These are phyloP conservation scores for Cheilosia vulpina DNA, from an alignment of 2,888 invertebrate species.

Conservation along the genomic window DNA sequence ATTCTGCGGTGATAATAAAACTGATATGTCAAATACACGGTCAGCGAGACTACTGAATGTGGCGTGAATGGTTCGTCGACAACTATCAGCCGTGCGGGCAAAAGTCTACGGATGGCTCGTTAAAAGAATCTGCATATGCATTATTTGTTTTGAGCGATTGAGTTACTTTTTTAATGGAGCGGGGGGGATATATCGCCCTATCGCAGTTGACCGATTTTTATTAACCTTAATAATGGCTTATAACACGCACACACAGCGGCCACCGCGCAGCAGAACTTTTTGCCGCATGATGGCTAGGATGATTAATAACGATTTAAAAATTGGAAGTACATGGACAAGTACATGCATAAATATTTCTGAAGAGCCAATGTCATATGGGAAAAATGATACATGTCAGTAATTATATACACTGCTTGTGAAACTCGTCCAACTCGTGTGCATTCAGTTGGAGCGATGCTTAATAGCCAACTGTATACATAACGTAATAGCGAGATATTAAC, in stretches of 20 bases:
- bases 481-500: too few species aligned
- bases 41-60: constrained; percentile 26
- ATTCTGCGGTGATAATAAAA: constrained; percentile 46
- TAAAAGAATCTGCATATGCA: constrained; percentile 32
- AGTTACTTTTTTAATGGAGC: not conserved
- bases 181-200: not conserved
- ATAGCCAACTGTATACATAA: too few species aligned
- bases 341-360: not conserved
- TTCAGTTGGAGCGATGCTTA: too few species aligned
- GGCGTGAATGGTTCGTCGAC: constrained; percentile 53
- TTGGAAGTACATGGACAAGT: constrained; percentile 9
- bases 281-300: constrained; percentile 2
- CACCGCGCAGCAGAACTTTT: not conserved
- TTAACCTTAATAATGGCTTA: constrained; percentile 59
- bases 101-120: constrained; percentile 25
- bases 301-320: constrained; percentile 28
- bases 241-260: constrained; percentile 14
- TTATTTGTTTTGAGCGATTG: constrained; percentile 22
- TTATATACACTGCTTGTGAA: too few species aligned
- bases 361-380: too few species aligned
- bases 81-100: constrained; percentile 17
- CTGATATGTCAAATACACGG: constrained; percentile 63
- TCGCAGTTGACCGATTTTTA: constrained; percentile 60
- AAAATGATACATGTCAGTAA: too few species aligned
- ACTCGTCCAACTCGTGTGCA: too few species aligned